A percentile compares a stretch with the other conserved stretches of the same genome.
phyloP scores from a whole-genome alignment of 2,888 invertebrate species.

The Polydrusus cervinus region DNA sequence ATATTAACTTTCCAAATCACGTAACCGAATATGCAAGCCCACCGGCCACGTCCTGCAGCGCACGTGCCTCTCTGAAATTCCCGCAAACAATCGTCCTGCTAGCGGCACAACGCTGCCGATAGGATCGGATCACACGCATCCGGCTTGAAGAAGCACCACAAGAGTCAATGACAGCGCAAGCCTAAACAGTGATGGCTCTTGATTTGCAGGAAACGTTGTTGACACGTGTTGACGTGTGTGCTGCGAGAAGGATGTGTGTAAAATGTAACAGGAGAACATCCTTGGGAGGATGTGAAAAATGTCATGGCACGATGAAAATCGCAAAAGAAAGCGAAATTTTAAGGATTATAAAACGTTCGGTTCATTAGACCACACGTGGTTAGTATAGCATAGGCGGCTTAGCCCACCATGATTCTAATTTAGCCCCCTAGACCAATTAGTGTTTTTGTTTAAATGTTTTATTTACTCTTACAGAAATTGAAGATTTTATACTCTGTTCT shows the following conservation, averaged over 20 bases:
- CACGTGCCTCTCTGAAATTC: constrained; percentile 36
- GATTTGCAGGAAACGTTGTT: constrained; percentile 25
- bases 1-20: constrained; percentile 37
- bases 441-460: too few species aligned
- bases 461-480: too few species aligned
- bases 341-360: too few species aligned
- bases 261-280: constrained; percentile 25
- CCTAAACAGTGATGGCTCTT: constrained; percentile 24
- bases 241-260: constrained; percentile 10
- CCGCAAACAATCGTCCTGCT: constrained; percentile 22
- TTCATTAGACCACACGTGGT: too few species aligned
- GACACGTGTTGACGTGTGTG: constrained; percentile 23
- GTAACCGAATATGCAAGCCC: constrained; percentile 37
- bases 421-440: too few species aligned
- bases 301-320: too few species aligned
- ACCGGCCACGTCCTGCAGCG: constrained; percentile 28
- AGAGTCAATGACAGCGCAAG: constrained; percentile 37
- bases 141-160: constrained; percentile 23
- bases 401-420: too few species aligned
- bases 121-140: constrained; percentile 26
- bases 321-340: too few species aligned
- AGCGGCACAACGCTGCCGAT: constrained; percentile 23
- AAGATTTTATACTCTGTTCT: too few species aligned
- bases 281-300: neutral
- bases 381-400: too few species aligned